These are phyloP conservation scores for Gavia stellata DNA, from an alignment of 2,113 vertebrate genomes.

Conservation along the genomic window DNA sequence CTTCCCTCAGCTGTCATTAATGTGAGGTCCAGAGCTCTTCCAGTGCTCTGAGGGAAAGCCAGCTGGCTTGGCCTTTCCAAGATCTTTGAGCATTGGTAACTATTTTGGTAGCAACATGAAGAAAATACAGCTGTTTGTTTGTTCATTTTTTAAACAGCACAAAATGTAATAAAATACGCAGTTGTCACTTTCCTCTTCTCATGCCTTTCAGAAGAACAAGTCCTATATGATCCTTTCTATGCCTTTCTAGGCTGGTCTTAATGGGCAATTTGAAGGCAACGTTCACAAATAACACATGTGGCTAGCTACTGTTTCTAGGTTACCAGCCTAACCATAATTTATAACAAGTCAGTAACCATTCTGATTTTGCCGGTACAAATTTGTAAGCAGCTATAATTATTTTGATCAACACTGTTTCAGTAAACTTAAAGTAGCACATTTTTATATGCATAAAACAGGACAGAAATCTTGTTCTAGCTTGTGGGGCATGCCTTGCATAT, in stretches of 20 bases:
- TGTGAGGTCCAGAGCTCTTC: not conserved
- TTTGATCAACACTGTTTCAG: not conserved
- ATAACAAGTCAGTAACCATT: not conserved
- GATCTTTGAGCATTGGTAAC: not conserved
- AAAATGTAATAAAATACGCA: not conserved
- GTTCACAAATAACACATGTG: not conserved
- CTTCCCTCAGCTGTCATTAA: not conserved
- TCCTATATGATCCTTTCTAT: not conserved
- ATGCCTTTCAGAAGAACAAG: not conserved
- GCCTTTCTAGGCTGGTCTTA: not conserved
- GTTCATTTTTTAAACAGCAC: not conserved
- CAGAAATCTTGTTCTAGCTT: not conserved
- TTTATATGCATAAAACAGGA: not conserved
- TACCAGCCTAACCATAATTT: not conserved
- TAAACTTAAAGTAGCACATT: not conserved
- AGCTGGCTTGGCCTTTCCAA: not conserved
- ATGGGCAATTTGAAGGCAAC: not conserved
- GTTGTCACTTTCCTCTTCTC: not conserved
- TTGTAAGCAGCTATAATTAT: not conserved
- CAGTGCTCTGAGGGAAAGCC: not conserved
- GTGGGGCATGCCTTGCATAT: too few relatives aligned
- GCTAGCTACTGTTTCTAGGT: not conserved
- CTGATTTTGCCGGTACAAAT: not conserved
- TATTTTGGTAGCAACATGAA: not conserved
- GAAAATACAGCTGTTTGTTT: not conserved